Conservation (phyloP, 1,140 invertebrate genomes). For the Eurosta solidaginis region DNA sequence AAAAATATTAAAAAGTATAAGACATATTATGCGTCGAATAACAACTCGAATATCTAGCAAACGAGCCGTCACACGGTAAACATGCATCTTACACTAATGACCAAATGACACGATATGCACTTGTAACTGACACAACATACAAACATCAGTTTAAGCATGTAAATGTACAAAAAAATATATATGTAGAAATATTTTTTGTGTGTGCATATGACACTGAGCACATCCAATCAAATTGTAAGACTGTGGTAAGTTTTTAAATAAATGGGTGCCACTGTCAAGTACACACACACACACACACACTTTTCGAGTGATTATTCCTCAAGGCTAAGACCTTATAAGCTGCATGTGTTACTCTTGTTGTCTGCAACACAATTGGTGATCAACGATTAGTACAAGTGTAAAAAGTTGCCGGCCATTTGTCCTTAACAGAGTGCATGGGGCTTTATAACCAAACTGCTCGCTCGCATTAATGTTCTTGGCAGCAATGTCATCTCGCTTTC, state of each 20-base stretch:
- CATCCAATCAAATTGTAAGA: too few species aligned
- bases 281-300: neutral
- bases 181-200: neutral
- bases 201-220: too few species aligned
- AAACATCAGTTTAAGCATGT: neutral
- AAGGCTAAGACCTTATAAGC: neutral
- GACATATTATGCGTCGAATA: neutral
- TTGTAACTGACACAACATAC: constrained; percentile 28
- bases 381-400: neutral
- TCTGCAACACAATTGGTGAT: neutral
- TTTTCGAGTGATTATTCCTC: neutral
- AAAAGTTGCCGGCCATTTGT: constrained; percentile 2
- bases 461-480: neutral
- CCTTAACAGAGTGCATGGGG: neutral
- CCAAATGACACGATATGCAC: constrained; percentile 37
- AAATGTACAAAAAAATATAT: neutral
- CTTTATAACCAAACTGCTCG: neutral
- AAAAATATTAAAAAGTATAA: neutral
- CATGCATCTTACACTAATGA: constrained; percentile 38
- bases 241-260: too few species aligned
- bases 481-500: neutral
- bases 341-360: too few species aligned
- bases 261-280: neutral
- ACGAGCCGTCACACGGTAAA: neutral
- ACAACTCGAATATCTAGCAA: neutral